Conservation (phyloP, 2,888 invertebrate genomes). For the Drosophila tripunctata region DNA sequence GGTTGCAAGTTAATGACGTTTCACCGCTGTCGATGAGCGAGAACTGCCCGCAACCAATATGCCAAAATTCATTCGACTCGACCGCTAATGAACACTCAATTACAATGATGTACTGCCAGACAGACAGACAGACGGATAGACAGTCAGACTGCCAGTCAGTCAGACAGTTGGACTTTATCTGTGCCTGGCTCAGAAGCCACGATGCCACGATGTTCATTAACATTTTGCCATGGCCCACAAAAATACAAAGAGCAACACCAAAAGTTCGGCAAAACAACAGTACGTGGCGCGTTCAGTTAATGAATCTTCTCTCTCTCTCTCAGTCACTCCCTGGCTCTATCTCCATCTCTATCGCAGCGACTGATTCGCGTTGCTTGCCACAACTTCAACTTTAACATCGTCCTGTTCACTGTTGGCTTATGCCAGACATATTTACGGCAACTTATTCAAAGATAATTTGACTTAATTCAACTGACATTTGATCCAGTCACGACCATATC, state of each 20-base stretch:
- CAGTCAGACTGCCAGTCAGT: slow-evolving; percentile 2
- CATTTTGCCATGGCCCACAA: slow-evolving; percentile 61
- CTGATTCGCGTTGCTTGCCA: slow-evolving; percentile 7
- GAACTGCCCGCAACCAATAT: slow-evolving; percentile 64
- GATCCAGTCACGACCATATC: slow-evolving; percentile 43
- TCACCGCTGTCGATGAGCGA: slow-evolving; percentile 40
- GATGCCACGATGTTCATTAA: slow-evolving; percentile 66
- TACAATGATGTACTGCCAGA: slow-evolving; percentile 71
- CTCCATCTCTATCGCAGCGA: slow-evolving; percentile 26
- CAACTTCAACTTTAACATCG: slow-evolving; percentile 3
- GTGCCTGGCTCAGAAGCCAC: slow-evolving; percentile 28
- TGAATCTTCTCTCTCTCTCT: slow-evolving; percentile 60
- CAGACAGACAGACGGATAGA: slow-evolving; percentile 6
- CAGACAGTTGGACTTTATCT: slow-evolving; percentile 18
- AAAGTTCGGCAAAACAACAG: slow-evolving; percentile 13
- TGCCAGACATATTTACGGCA: slow-evolving; percentile 64
- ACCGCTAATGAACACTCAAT: slow-evolving; percentile 79
- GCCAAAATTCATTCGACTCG: slow-evolving; percentile 66
- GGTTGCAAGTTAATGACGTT: slow-evolving; percentile 63
- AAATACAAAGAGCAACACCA: slow-evolving; percentile 10
- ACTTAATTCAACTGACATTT: slow-evolving; percentile 71
- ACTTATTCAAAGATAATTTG: slow-evolving; percentile 62
- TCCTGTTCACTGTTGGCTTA: slow-evolving; percentile 43
- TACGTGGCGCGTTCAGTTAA: slow-evolving; percentile 61
- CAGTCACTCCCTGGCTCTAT: not conserved